A percentile compares a stretch with the other conserved stretches of the same genome.
These are phyloP conservation scores for Cacajao melanocephalus DNA, from an alignment of 2,797 vertebrate species.

Conservation along the genomic window DNA sequence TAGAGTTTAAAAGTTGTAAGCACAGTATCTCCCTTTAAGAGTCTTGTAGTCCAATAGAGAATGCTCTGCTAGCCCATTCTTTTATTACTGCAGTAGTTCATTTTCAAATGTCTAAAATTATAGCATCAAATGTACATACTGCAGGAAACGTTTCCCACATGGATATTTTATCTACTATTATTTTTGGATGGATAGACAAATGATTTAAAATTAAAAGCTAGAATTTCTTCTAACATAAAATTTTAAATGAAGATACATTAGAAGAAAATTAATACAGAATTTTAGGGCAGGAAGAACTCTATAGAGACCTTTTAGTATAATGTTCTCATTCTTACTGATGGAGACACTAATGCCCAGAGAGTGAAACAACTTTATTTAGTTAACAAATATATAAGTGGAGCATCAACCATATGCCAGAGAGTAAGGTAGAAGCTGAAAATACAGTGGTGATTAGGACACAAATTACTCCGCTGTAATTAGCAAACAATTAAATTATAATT, in stretches of 20 bases:
- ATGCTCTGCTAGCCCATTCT: not conserved
- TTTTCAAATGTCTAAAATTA: not conserved
- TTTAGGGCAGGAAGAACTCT: not conserved
- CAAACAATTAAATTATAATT: conserved; percentile 37
- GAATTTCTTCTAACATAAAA: conserved; percentile 26
- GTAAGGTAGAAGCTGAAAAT: not conserved
- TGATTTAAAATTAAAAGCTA: not conserved
- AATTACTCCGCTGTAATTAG: not conserved
- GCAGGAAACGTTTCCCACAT: not conserved
- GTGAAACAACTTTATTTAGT: not conserved
- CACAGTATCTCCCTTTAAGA: not conserved
- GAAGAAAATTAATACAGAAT: conserved; percentile 28
- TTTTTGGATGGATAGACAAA: not conserved
- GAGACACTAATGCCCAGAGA: not conserved
- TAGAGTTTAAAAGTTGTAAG: not conserved
- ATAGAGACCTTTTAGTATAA: not conserved
- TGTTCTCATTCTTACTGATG: not conserved
- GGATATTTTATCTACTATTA: not conserved
- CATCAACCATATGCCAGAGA: not conserved
- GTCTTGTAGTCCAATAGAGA: not conserved
- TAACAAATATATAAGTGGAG: not conserved
- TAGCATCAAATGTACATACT: not conserved
- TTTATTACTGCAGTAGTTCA: not conserved
- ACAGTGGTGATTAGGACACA: not conserved
- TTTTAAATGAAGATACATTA: conserved; percentile 13